These are phyloP conservation scores for Lepus americanus DNA, from an alignment of 2,113 vertebrate genomes.

Conservation along the genomic window DNA sequence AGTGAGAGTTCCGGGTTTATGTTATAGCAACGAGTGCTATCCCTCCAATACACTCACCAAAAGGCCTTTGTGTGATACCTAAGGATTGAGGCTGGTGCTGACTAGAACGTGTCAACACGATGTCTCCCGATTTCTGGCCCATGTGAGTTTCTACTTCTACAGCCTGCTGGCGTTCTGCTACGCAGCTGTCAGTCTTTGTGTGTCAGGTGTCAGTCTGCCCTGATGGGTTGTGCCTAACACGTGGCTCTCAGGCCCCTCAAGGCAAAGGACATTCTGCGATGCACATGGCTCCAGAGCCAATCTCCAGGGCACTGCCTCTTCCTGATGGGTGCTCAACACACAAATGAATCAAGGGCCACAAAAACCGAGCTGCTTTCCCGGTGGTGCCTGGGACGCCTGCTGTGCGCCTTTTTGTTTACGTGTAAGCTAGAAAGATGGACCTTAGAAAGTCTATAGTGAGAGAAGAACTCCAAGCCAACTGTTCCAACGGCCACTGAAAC, in stretches of 20 bases:
- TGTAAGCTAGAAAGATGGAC: background rate
- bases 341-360: background rate
- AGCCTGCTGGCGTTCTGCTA: background rate
- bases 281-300: background rate
- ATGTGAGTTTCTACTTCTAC: background rate
- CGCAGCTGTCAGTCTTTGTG: background rate
- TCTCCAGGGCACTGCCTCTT: background rate
- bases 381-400: background rate
- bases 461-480: constrained; percentile 53
- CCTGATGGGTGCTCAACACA: background rate
- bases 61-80: background rate
- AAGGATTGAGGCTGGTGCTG: background rate
- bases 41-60: background rate
- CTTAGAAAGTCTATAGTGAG: background rate
- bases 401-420: background rate
- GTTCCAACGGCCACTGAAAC: constrained; percentile 65
- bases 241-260: background rate
- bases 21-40: background rate
- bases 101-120: background rate
- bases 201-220: background rate
- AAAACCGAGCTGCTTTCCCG: background rate
- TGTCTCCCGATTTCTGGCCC: background rate
- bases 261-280: background rate
- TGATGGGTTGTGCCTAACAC: background rate
- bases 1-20: background rate